Conservation (phyloP, 2,888 invertebrate genomes). For the Plagodis pulveraria region DNA sequence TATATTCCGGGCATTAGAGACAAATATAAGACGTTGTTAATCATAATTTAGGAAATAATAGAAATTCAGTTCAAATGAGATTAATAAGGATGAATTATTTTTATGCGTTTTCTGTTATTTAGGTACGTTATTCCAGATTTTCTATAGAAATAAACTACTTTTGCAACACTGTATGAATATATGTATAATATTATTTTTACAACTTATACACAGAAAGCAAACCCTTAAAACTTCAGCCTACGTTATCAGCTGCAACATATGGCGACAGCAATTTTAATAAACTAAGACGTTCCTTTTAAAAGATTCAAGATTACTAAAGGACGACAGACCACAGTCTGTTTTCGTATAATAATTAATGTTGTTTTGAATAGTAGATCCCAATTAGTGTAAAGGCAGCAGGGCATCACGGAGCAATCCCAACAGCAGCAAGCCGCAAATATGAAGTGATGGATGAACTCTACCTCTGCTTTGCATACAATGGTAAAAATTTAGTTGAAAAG, state of each 20-base stretch:
- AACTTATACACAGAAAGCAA: too few relatives aligned
- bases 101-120: too few relatives aligned
- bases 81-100: too few relatives aligned
- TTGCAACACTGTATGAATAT: too few relatives aligned
- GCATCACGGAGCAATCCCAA: conserved; percentile 58
- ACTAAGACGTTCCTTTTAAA: conserved; percentile 22
- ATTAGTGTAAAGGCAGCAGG: conserved; percentile 53
- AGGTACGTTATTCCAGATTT: too few relatives aligned
- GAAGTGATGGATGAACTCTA: conserved; percentile 79
- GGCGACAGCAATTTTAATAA: conserved; percentile 29
- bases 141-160: too few relatives aligned
- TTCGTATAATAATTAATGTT: conserved; percentile 33
- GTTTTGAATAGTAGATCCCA: conserved; percentile 36
- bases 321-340: conserved; percentile 37
- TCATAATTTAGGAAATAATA: too few relatives aligned
- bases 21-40: too few relatives aligned
- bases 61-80: too few relatives aligned
- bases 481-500: conserved; percentile 68
- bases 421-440: conserved; percentile 74
- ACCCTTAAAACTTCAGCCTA: background rate
- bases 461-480: conserved; percentile 80
- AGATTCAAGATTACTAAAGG: conserved; percentile 31
- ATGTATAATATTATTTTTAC: too few relatives aligned
- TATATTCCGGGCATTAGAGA: too few relatives aligned
- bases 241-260: conserved; percentile 16